Evolutionary conservation across 2,113 vertebrate species (phyloP).

Genomic region (Coregonus clupeaformis): DNA sequence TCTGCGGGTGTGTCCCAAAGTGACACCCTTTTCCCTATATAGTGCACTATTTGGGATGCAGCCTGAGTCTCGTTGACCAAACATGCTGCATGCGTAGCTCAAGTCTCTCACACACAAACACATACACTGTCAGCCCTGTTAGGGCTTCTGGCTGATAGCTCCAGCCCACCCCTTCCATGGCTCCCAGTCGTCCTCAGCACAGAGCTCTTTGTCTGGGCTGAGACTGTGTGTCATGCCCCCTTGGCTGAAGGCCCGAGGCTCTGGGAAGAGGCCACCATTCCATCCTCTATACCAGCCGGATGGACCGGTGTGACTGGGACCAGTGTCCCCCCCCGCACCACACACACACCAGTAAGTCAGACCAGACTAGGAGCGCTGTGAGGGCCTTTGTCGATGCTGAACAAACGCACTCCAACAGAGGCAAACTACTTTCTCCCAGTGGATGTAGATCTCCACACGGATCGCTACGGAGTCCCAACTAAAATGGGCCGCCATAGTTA

Average conservation of each 20-base stretch:
- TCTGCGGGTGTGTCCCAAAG: too few relatives aligned
- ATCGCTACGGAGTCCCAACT: not conserved
- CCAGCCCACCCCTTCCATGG: not conserved
- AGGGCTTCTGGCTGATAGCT: not conserved
- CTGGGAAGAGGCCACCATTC: not conserved
- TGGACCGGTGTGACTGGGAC: not conserved
- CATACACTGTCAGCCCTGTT: not conserved
- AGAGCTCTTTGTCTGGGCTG: conserved; percentile 6
- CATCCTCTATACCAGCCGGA: not conserved
- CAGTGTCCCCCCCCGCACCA: not conserved
- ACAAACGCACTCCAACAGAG: not conserved
- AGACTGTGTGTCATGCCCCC: not conserved
- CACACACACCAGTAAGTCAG: not conserved
- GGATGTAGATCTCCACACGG: not conserved
- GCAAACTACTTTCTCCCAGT: not conserved
- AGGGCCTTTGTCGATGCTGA: not conserved
- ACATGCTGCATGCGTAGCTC: not conserved
- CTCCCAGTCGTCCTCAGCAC: not conserved
- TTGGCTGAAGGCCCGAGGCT: conserved; percentile 4
- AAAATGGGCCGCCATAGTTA: not conserved
- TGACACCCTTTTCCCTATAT: not conserved
- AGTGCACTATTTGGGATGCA: not conserved
- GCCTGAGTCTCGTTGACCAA: not conserved
- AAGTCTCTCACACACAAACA: not conserved
- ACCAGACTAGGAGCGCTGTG: not conserved